Conservation (phyloP, 1,140 invertebrate species). For the Lerema accius region DNA sequence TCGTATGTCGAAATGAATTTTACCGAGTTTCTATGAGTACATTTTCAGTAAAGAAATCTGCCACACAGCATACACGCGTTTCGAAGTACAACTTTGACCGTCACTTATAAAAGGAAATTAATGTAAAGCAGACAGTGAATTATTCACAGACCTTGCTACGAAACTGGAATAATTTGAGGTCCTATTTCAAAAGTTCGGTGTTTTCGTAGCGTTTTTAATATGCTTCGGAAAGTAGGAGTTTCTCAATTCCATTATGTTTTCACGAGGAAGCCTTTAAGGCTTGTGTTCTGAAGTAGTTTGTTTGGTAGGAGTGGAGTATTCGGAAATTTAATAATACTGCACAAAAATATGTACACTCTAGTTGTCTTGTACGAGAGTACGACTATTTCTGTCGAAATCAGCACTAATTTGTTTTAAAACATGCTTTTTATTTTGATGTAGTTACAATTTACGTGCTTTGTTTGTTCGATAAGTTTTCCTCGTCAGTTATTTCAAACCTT, state of each 20-base stretch:
- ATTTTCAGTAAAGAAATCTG: too few species aligned
- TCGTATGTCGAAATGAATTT: too few species aligned
- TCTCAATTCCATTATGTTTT: background rate
- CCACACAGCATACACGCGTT: background rate
- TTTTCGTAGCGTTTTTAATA: conserved; percentile 13
- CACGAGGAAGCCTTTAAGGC: background rate
- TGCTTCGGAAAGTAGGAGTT: background rate
- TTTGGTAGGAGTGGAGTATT: background rate
- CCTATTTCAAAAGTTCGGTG: conserved; percentile 28
- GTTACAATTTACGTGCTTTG: too few species aligned
- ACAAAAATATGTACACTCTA: too few species aligned
- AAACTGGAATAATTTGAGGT: conserved; percentile 20
- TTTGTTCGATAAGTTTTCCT: too few species aligned
- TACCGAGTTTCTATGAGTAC: background rate
- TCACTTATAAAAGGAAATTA: conserved; percentile 7
- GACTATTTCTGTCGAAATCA: too few species aligned
- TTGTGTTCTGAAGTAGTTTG: too few species aligned
- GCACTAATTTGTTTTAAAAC: too few species aligned
- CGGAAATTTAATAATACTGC: too few species aligned
- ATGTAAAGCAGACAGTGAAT: conserved; percentile 9
- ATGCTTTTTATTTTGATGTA: too few species aligned
- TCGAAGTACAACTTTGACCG: background rate
- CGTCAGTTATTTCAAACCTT: too few species aligned
- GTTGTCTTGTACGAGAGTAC: too few species aligned
- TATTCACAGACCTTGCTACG: conserved; percentile 2